Percentiles rank a stretch among this genome's conserved stretches.
These are phyloP conservation scores for Clanis bilineata DNA, from an alignment of 2,888 invertebrate genomes.

Conservation along the genomic window DNA sequence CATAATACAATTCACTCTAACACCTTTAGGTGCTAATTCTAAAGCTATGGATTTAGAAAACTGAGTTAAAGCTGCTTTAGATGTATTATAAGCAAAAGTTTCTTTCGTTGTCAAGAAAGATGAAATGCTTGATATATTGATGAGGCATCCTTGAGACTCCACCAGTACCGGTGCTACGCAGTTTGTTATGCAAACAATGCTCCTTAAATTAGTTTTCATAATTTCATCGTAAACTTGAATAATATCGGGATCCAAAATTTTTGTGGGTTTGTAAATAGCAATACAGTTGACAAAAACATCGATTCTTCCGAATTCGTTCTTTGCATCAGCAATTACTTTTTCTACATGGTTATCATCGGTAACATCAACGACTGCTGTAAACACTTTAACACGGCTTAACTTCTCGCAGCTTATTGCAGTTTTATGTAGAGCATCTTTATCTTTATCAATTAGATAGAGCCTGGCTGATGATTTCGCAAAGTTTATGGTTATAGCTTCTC, in stretches of 20 bases:
- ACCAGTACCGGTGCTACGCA: slow-evolving; percentile 34
- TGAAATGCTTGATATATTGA: slow-evolving; percentile 46
- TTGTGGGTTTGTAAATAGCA: slow-evolving; percentile 32
- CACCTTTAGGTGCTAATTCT: slow-evolving; percentile 80
- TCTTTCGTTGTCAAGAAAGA: slow-evolving; percentile 19
- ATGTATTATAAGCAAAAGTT: slow-evolving; percentile 80
- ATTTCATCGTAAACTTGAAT: slow-evolving; percentile 41
- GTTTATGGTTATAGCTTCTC: slow-evolving; percentile 43
- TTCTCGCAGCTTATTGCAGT: slow-evolving; percentile 37
- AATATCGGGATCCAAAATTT: slow-evolving; percentile 33
- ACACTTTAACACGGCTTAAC: slow-evolving; percentile 39
- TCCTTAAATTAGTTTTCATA: slow-evolving; percentile 43
- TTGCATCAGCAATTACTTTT: slow-evolving; percentile 37
- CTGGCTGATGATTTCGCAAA: slow-evolving; percentile 49
- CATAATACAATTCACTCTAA: slow-evolving; percentile 87
- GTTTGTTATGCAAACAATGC: slow-evolving; percentile 39
- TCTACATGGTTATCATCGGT: slow-evolving; percentile 38
- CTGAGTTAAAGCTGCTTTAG: slow-evolving; percentile 88
- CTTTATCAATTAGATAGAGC: slow-evolving; percentile 42
- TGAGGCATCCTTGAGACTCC: slow-evolving; percentile 43
- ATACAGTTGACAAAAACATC: slow-evolving; percentile 50
- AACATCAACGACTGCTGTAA: slow-evolving; percentile 39
- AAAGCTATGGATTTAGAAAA: slow-evolving; percentile 88
- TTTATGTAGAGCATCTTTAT: slow-evolving; percentile 36
- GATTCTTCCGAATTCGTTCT: slow-evolving; percentile 39